Conservation (phyloP, 2,113 vertebrate genomes). For the Sylvietta virens region DNA sequence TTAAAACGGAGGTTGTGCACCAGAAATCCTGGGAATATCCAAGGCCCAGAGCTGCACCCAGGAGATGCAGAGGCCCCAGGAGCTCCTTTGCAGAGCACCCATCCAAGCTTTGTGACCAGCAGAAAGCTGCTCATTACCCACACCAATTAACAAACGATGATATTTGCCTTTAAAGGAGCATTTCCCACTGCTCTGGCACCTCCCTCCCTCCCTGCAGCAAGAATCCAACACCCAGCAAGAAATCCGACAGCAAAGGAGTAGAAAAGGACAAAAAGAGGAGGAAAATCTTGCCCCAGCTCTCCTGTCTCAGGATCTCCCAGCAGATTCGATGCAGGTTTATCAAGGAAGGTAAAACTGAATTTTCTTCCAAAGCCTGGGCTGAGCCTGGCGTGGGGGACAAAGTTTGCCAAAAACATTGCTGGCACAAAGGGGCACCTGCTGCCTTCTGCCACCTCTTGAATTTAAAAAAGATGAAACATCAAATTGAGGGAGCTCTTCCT, state of each 20-base stretch:
- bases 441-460: background rate
- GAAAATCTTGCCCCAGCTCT: background rate
- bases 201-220: background rate
- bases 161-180: background rate
- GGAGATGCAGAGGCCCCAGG: background rate
- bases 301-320: background rate
- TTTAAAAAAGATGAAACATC: background rate
- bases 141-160: accelerated
- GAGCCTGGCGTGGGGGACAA: background rate
- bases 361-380: background rate
- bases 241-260: background rate
- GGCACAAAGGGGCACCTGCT: background rate
- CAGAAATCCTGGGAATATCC: background rate
- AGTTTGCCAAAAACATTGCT: background rate
- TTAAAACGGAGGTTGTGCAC: background rate
- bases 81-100: background rate
- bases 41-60: background rate
- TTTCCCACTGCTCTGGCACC: background rate
- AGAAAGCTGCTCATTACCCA: background rate
- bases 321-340: background rate
- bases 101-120: background rate
- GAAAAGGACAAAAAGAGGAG: background rate
- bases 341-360: background rate
- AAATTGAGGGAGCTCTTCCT: background rate
- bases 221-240: background rate